Evolutionary conservation across 2,113 vertebrate species (phyloP), one percentile per base, ranked within the genome.

Genomic region (Phaethon lepturus): DNA sequence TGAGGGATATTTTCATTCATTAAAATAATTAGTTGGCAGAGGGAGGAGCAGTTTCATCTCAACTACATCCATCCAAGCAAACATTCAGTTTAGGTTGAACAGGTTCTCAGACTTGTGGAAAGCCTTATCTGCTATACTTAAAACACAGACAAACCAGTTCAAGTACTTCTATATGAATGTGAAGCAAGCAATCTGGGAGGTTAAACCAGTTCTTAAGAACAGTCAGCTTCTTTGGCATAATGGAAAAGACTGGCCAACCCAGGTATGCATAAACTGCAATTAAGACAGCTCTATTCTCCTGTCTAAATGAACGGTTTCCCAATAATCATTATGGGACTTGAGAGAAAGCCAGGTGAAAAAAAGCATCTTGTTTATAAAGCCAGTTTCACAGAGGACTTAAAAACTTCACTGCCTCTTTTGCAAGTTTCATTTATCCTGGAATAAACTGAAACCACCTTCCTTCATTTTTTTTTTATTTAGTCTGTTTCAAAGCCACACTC

Each of bases 101-200:
- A 93, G 66, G 92, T 94, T 94, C 69, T 84, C 58, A 93, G 69
- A 52, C 35, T 62, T 92, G 66, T 25, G 59, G 73, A 75, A 92
- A 91, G 73, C 35, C 78, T 92, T 94, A 94, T 92, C 94, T 87
- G 58, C 69, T 73, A 52, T 84, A 69, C 63, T 89, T 64, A 88
- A 58, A 82, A 68, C 16, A 75, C 18, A 86, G 89, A 77, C 71
- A 95, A 97, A 95, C 94, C 81, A 91, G 96, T 83, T 96, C 49
- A 86, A 74, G 67, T 62, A 85, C 59, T 86, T 85, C 75, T 50
- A 19, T 14, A 64, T 20, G 55, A 89, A 94, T 50, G 38, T 45
- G 59, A 90, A 93, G 40, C 42, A 88, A 97, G 78, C 53, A 73
- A 67, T 16, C 42, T 28, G 56, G 29, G 90, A 95, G 31, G 96